phyloP scores from a whole-genome alignment of 2,113 vertebrate species.

The Falco punctatus region DNA sequence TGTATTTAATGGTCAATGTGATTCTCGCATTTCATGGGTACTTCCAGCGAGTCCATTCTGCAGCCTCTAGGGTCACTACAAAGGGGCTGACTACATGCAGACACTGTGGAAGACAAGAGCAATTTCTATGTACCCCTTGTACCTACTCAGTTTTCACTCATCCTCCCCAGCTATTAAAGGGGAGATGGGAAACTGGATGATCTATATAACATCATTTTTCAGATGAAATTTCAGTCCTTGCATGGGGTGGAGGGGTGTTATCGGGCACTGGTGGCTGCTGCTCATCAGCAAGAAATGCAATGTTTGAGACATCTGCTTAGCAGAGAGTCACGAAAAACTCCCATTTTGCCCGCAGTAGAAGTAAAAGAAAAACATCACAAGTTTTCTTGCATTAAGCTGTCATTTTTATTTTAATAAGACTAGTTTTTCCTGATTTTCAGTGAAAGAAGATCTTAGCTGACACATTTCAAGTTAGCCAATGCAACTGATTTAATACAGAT shows the following conservation, averaged over 20 bases:
- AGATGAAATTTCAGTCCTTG: neutral
- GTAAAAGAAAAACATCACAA: neutral
- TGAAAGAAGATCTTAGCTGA: neutral
- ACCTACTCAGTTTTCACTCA: neutral
- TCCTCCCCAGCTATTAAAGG: neutral
- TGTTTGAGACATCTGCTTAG: neutral
- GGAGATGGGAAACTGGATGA: neutral
- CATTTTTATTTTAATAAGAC: neutral
- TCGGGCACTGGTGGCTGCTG: neutral
- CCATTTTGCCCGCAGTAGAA: neutral
- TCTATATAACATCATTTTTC: neutral
- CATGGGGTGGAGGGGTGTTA: neutral
- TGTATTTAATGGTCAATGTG: fast-evolving
- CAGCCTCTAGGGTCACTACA: neutral
- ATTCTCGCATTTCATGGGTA: neutral
- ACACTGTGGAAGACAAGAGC: neutral
- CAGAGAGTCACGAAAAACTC: neutral
- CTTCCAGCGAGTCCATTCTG: neutral
- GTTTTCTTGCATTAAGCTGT: neutral
- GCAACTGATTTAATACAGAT: neutral
- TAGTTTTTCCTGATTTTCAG: neutral
- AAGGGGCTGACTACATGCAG: neutral
- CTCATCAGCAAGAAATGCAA: neutral
- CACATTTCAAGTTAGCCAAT: neutral
- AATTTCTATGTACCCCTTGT: neutral